Conservation (phyloP, 2,888 invertebrate genomes). For the Lepidocyrtinus sp. region DNA sequence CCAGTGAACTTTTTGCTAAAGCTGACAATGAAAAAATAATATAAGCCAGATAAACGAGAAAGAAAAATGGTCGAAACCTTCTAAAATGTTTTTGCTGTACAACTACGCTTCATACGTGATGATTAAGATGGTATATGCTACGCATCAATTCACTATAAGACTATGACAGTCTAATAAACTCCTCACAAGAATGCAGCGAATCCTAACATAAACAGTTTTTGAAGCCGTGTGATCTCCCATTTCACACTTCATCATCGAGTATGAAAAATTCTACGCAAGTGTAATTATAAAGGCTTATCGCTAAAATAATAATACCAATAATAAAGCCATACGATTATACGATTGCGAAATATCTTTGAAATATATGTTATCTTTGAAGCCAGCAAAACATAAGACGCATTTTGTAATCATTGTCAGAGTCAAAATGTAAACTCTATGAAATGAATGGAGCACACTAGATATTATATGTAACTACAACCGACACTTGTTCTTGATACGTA, state of each 20-base stretch:
- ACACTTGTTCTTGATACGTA: too few relatives aligned
- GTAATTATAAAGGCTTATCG: not conserved
- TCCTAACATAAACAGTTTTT: too few relatives aligned
- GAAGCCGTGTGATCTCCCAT: not conserved
- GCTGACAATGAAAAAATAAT: constrained; percentile 30
- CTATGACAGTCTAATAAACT: constrained; percentile 31
- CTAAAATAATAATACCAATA: not conserved
- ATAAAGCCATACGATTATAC: not conserved
- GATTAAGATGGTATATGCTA: constrained; percentile 31
- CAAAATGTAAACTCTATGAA: too few relatives aligned
- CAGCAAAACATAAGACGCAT: not conserved
- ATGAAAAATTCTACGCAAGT: not conserved
- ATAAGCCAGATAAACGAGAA: constrained; percentile 15
- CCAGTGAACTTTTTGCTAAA: constrained; percentile 22
- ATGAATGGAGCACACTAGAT: too few relatives aligned
- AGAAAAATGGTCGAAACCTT: not conserved
- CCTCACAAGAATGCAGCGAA: too few relatives aligned
- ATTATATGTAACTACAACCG: too few relatives aligned
- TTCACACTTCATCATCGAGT: not conserved
- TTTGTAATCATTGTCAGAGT: not conserved
- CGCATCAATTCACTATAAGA: not conserved
- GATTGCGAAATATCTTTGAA: not conserved
- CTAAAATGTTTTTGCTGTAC: not conserved
- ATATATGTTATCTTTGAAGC: not conserved
- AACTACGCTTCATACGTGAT: not conserved